Percentiles rank a stretch among this genome's conserved stretches.
Conservation (phyloP, 2,888 invertebrate genomes). For the Drosophila yooni region DNA sequence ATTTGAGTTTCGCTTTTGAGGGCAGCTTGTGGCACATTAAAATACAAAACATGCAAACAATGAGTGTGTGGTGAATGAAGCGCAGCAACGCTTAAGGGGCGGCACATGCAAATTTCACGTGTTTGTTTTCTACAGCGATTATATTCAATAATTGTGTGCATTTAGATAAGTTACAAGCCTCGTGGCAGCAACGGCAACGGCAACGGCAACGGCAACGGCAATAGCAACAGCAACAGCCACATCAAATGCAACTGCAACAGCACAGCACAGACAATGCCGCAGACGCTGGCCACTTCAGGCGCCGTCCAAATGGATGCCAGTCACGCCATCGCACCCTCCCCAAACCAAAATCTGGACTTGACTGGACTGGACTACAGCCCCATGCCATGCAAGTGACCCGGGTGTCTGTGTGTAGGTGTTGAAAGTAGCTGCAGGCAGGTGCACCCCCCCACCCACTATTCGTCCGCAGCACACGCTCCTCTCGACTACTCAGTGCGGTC, state of each 20-base stretch:
- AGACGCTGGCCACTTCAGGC: slow-evolving; percentile 56
- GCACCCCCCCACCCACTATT: slow-evolving; percentile 20
- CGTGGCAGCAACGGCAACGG: slow-evolving; percentile 31
- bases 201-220: not conserved
- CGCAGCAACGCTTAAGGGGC: slow-evolving; percentile 65
- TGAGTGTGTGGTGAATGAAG: slow-evolving; percentile 28
- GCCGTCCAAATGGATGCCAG: slow-evolving; percentile 68
- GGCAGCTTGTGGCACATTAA: not conserved
- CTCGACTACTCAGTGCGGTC: not conserved
- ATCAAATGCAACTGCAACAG: not conserved
- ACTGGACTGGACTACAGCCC: slow-evolving; percentile 2
- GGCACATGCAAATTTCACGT: slow-evolving; percentile 66
- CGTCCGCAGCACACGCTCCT: not conserved
- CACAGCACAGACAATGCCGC: slow-evolving; percentile 47
- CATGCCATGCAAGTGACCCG: not conserved
- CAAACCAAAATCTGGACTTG: slow-evolving; percentile 14
- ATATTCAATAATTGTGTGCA: slow-evolving; percentile 82
- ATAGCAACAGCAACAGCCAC: not conserved
- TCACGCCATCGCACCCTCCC: slow-evolving; percentile 71
- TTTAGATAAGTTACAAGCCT: slow-evolving; percentile 80
- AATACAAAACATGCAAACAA: not conserved
- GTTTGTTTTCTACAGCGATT: slow-evolving; percentile 67
- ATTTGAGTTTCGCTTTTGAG: not conserved
- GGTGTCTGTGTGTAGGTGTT: slow-evolving; percentile 72
- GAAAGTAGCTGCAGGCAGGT: slow-evolving; percentile 67